Evolutionary conservation across 2,797 vertebrate genomes (phyloP), one percentile per base, ranked within the genome.

Genomic region (Acanthurus lineatus): DNA sequence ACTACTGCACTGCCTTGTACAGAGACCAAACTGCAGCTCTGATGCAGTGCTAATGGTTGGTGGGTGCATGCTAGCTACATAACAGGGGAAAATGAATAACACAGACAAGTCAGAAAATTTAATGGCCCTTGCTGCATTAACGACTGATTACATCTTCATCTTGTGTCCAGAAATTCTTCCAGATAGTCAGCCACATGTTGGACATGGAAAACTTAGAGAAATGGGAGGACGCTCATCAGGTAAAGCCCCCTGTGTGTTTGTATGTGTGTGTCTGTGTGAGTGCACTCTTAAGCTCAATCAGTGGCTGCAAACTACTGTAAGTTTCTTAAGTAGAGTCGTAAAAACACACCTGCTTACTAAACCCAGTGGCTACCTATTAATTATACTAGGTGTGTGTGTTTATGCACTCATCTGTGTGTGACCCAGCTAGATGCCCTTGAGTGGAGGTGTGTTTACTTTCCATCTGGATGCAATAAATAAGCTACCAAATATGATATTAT

Each of bases 211-310:
- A 99, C 91, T 89, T 95, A 6, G 96, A 97, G 5, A 99, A 97
- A 89, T 99, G 98, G 98, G 97, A 98, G 79, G 98, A 99, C 0
- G 97, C 96, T 20, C 97, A 99, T 82, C 97, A 99, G 97, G 98
- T 99, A 95, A 91, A 87, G 6, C 16, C 5, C 20, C 45, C 40
- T 42, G 4, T 61, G 2, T 69, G 15, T 67, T 0, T 52, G 11
- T 64, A 1, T 42, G 11, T 59, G 47, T 67, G 63, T 61, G 47
- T 4, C 19, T 54, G 16, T 52, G 3, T 81, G 45, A 81, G 49
- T 66, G 54, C 2, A 16, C 32, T 42, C 14, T 61, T 2, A 45
- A 25, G 9, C 16, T 19, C 56, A 9, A 48, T 28, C 38, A 53
- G 9, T 67, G 17, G 4, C 2, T 51, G n/a, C 57, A 53, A 22